Conservation (phyloP, 2,888 invertebrate genomes). For the Patella caerulea region DNA sequence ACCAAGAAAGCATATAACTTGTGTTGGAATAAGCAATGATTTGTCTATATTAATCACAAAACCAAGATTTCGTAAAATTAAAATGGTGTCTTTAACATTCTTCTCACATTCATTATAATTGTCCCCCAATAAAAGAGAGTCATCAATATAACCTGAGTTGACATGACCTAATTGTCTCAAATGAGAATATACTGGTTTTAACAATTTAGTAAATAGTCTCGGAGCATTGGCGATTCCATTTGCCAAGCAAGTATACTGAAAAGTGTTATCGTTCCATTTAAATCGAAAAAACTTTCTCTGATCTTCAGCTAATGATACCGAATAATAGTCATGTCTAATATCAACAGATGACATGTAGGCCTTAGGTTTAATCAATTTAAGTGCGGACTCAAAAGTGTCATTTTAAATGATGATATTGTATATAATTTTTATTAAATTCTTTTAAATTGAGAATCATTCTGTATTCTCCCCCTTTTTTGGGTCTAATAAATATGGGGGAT, state of each 20-base stretch:
- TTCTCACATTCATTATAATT: constrained; percentile 2
- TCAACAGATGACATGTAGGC: not conserved
- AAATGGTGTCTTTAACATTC: not conserved
- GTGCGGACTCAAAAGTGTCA: not conserved
- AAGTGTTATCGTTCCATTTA: not conserved
- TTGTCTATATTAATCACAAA: not conserved
- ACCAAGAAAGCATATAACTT: not conserved
- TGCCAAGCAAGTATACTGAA: not conserved
- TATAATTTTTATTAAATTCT: not conserved
- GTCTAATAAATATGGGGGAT: not conserved
- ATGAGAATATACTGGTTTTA: not conserved
- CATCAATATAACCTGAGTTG: not conserved
- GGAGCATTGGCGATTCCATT: not conserved
- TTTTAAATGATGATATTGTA: constrained; percentile 5
- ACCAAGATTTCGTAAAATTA: not conserved
- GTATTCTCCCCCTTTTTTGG: no score
- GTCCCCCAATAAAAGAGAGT: not conserved
- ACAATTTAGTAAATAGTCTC: constrained; percentile 1
- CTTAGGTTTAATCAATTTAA: not conserved
- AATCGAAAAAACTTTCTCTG: not conserved
- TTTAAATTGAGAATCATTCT: not conserved
- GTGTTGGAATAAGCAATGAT: not conserved
- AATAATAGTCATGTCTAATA: constrained; percentile 5
- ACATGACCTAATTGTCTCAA: not conserved
- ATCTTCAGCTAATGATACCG: not conserved